Conservation (phyloP, 2,113 vertebrate genomes). For the Oryzias celebensis region DNA sequence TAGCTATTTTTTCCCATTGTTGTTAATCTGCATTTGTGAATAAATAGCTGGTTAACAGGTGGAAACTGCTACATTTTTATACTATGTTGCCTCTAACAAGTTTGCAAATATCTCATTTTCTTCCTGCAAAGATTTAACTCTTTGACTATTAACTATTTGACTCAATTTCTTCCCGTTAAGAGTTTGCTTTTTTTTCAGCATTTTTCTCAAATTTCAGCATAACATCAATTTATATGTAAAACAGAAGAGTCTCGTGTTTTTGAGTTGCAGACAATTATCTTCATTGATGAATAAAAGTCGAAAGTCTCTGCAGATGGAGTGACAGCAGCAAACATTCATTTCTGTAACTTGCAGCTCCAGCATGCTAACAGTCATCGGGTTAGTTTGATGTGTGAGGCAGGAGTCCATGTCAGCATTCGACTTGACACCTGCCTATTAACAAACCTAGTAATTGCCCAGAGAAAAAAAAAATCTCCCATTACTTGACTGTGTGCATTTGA, state of each 20-base stretch:
- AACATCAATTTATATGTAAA: constrained; percentile 30
- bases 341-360: not conserved
- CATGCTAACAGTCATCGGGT: constrained; percentile 15
- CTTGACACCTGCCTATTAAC: constrained; percentile 1
- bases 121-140: no score
- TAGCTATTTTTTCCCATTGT: not conserved
- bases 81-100: not conserved
- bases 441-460: constrained; percentile 27
- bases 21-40: no score
- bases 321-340: not conserved
- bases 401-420: constrained; percentile 43
- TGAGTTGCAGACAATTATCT: not conserved
- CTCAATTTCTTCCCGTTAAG: not conserved
- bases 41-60: no score
- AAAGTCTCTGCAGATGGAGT: constrained; percentile 6
- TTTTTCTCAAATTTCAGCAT: constrained; percentile 32
- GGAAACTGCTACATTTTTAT: no score
- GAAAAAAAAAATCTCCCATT: constrained; percentile 25
- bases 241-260: not conserved
- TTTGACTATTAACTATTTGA: no score
- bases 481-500: constrained; percentile 2
- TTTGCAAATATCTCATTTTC: not conserved
- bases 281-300: constrained; percentile 7
- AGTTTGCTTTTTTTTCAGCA: not conserved
- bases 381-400: constrained; percentile 13